Base-by-base conservation (phyloP, 2,888 invertebrate genomes). In the Ellobium chinense region DNA sequence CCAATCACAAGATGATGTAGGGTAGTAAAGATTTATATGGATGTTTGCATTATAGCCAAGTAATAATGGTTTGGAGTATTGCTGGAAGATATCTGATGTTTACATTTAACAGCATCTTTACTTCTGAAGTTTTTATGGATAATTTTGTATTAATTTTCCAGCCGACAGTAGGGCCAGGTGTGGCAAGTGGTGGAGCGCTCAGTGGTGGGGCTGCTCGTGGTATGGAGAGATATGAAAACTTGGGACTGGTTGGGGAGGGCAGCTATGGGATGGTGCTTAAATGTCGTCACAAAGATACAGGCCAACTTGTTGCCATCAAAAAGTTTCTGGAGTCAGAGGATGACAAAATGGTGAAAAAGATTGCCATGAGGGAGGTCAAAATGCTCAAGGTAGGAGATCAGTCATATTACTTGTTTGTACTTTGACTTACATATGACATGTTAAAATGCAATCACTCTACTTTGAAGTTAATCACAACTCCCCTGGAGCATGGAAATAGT, bases 241-340 rank as follows among this genome's bases (percentile, higher is more conserved):
- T 99, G 78, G 96, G 96, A 81, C 96, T 98, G 90, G 95, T 99
- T 73, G 99, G 99, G 85, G 98, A 99, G 94, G 99, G 98, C 76
- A 97, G 97, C 88, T 98, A 98, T 94, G 98, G 98, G 21, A 96
- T 98, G 89, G 99, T 99, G 85, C 98, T 98, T 94, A 98, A 98
- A 93, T 99, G 99, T 93, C 95, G 97, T 79, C 98, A 98, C 94
- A 95, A 97, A 82, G 98, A 99, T 91, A 97, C 97, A 1, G 97
- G 98, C 27, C 97, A 97, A 91, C 94, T 98, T 81, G 98, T 99
- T 62, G 99, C 99, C 62, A 97, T 99, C 84, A 99, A 99, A 94
- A 97, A 98, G 93, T 99, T 99, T 93, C 96, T 98, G 18, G 98
- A 99, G 93, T 97, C 97, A 81, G 98, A 99, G 93, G 98, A 98